phyloP scores from a whole-genome alignment of 2,113 vertebrate genomes.

The Mirounga angustirostris region DNA sequence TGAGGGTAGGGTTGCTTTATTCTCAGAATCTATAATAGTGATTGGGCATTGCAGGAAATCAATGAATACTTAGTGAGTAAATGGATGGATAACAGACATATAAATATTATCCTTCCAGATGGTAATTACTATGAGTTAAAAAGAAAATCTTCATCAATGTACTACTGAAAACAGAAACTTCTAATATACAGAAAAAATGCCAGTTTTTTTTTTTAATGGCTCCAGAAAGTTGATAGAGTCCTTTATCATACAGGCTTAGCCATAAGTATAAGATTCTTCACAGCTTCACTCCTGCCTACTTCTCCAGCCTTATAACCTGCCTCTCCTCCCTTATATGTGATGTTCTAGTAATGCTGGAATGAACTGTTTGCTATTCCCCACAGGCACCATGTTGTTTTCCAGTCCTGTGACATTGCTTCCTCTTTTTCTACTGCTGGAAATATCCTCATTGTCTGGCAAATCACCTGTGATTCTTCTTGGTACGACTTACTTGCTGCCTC shows the following conservation, averaged over 20 bases:
- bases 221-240: background rate
- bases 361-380: background rate
- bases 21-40: background rate
- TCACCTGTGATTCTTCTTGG: background rate
- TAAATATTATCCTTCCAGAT: background rate
- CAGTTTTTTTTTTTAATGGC: background rate
- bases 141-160: background rate
- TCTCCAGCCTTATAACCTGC: background rate
- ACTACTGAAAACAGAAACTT: background rate
- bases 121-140: conserved; percentile 25
- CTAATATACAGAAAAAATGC: background rate
- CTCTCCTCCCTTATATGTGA: background rate
- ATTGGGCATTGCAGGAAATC: background rate
- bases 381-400: too few species aligned
- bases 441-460: background rate
- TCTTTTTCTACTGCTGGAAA: background rate
- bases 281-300: background rate
- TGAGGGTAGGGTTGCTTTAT: background rate
- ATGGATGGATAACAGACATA: background rate
- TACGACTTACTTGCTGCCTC: background rate
- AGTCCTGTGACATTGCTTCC: background rate
- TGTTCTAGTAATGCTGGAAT: background rate
- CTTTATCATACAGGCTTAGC: background rate
- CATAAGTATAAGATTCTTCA: background rate
- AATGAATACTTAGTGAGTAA: background rate